These are phyloP conservation scores for Manduca sexta DNA, from an alignment of 1,140 invertebrate genomes.

Conservation along the genomic window DNA sequence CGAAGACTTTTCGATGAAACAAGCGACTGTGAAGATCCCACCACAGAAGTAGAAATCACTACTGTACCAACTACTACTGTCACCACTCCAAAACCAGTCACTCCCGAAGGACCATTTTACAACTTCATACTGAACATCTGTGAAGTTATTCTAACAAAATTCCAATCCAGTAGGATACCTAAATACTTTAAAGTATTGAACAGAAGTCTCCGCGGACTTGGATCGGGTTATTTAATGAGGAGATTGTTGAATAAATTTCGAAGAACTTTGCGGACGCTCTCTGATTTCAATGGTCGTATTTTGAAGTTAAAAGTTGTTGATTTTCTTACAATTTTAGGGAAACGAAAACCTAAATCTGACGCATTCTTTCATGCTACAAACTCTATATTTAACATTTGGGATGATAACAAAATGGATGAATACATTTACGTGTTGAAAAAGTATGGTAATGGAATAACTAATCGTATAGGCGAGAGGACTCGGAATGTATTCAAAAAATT, in stretches of 20 bases:
- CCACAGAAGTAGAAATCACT: not conserved
- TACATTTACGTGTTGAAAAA: conserved; percentile 25
- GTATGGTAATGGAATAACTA: conserved; percentile 11
- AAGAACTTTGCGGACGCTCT: conserved; percentile 10
- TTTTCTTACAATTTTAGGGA: conserved; percentile 16
- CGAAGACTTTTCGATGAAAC: too few species aligned
- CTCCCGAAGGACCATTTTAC: conserved; percentile 23
- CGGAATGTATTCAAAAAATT: conserved; percentile 14
- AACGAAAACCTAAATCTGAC: conserved; percentile 14
- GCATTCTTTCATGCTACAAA: conserved; percentile 26
- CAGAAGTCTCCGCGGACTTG: conserved; percentile 13
- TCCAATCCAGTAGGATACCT: conserved; percentile 7
- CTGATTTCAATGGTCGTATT: conserved; percentile 5
- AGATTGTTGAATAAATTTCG: conserved; percentile 15
- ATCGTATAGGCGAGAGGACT: conserved; percentile 18
- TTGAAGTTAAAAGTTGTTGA: conserved; percentile 13
- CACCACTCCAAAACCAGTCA: not conserved
- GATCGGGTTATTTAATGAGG: conserved; percentile 13
- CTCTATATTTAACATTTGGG: conserved; percentile 14
- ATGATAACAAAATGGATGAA: conserved; percentile 25
- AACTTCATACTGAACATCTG: conserved; percentile 23
- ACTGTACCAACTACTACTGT: conserved; percentile 1
- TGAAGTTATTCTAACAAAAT: conserved; percentile 12
- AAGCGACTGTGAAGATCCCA: too few species aligned
- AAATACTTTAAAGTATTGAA: conserved; percentile 18